Percentiles rank a stretch among this genome's conserved stretches.
Evolutionary conservation across 2,113 vertebrate species (phyloP).

Genomic region (Manacus vitellinus): DNA sequence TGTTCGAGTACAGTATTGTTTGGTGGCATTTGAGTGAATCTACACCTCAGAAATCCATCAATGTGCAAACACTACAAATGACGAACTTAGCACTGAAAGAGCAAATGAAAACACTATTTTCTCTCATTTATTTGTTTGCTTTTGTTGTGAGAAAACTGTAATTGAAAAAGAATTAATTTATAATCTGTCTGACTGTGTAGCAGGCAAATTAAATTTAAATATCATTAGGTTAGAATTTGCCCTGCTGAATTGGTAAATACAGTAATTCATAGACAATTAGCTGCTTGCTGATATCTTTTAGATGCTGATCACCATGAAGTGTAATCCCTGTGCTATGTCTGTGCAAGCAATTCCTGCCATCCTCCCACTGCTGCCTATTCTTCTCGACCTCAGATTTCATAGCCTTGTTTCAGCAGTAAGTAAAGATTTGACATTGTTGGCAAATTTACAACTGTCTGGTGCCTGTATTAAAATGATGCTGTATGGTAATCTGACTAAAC

Average conservation of each 20-base stretch:
- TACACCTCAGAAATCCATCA: not conserved
- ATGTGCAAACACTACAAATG: not conserved
- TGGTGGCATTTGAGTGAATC: not conserved
- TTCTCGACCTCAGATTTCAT: not conserved
- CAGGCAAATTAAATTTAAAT: not conserved
- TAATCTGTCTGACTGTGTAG: not conserved
- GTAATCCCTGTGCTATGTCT: not conserved
- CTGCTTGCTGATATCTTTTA: not conserved
- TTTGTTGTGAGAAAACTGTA: not conserved
- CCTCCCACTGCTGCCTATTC: not conserved
- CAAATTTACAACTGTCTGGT: not conserved
- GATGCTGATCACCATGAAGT: not conserved
- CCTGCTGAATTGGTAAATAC: not conserved
- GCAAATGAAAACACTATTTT: not conserved
- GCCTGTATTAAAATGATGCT: not conserved
- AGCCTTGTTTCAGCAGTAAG: not conserved
- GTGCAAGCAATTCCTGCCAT: not conserved
- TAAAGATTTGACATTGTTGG: not conserved
- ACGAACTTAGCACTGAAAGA: not conserved
- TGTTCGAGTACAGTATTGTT: not conserved
- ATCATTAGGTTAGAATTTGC: not conserved
- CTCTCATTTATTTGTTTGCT: not conserved
- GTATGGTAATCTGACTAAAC: not conserved
- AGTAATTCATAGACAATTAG: slow-evolving; percentile 15
- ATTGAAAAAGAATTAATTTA: not conserved